Conservation (phyloP, 2,888 invertebrate genomes). For the Ceriagrion tenellum region DNA sequence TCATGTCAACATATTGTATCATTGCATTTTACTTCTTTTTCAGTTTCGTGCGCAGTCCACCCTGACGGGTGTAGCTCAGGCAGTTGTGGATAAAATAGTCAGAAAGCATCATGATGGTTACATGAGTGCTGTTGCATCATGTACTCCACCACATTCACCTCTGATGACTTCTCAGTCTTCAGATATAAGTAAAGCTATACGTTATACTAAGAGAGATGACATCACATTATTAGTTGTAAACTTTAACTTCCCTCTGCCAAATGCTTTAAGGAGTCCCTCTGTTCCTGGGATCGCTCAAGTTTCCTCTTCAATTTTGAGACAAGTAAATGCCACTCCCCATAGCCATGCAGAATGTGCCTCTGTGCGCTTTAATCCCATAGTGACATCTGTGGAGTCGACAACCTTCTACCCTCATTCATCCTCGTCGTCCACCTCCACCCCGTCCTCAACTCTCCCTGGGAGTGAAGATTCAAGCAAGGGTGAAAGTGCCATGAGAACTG, state of each 20-base stretch:
- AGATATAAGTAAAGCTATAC: conserved; percentile 72
- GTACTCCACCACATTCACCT: conserved; percentile 75
- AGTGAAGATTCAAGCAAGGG: background rate
- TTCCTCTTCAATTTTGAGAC: conserved; percentile 34
- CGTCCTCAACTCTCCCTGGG: background rate
- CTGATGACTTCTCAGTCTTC: conserved; percentile 77
- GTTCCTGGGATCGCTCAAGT: conserved; percentile 63
- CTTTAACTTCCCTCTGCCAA: conserved; percentile 89
- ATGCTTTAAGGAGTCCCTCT: conserved; percentile 78
- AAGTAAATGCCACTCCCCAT: background rate
- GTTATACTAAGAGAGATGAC: conserved; percentile 84
- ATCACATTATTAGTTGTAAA: conserved; percentile 92
- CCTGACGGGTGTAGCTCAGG: conserved; percentile 90
- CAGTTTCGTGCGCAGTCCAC: conserved; percentile 89
- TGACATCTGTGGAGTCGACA: conserved; percentile 78
- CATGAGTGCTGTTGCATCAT: conserved; percentile 79
- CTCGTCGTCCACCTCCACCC: conserved; percentile 5
- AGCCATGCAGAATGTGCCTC: conserved; percentile 80
- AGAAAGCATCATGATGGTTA: conserved; percentile 90
- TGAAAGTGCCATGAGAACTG: conserved; percentile 73
- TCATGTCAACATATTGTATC: too few species aligned
- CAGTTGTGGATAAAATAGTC: conserved; percentile 90
- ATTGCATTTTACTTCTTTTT: conserved; percentile 72
- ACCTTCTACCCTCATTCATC: conserved; percentile 24
- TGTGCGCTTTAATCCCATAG: conserved; percentile 83